Evolutionary conservation across 2,888 invertebrate species (phyloP).

Genomic region (Prionchulus punctatus): DNA sequence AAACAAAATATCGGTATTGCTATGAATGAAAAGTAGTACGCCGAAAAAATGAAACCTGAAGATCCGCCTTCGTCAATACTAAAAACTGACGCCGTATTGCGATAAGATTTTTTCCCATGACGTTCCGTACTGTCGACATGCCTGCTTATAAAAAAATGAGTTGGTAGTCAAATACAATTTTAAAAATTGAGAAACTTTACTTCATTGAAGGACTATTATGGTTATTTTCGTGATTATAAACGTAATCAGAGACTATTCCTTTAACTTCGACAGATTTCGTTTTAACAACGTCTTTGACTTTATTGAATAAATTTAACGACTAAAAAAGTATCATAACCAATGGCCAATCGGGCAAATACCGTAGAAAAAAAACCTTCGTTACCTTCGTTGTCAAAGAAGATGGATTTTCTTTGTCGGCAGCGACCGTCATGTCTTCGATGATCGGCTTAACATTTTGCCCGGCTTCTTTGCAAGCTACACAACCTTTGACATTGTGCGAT

Average conservation of each 20-base stretch:
- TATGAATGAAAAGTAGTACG: neutral
- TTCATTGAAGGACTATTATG: neutral
- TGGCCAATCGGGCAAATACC: neutral
- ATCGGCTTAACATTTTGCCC: neutral
- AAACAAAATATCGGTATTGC: neutral
- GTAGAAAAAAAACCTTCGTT: neutral
- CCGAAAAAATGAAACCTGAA: neutral
- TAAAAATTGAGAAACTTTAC: too few relatives aligned
- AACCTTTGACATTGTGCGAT: constrained; percentile 62
- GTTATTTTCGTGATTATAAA: constrained; percentile 49
- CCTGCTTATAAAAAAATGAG: constrained; percentile 6
- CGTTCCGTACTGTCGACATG: constrained; percentile 69
- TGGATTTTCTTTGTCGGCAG: neutral
- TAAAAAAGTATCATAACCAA: neutral
- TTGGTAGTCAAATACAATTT: too few relatives aligned
- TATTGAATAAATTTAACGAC: constrained; percentile 15
- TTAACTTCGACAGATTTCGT: constrained; percentile 77
- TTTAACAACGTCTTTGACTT: constrained; percentile 50
- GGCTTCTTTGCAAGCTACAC: constrained; percentile 54
- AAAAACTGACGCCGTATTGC: constrained; percentile 78
- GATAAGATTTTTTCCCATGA: constrained; percentile 59
- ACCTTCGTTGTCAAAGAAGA: neutral
- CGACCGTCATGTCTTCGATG: neutral
- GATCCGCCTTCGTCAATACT: constrained; percentile 69
- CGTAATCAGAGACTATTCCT: constrained; percentile 76